A percentile compares a stretch with the other conserved stretches of the same genome.
Evolutionary conservation across 2,113 vertebrate genomes (phyloP).

Genomic region (Polypterus bichir): DNA sequence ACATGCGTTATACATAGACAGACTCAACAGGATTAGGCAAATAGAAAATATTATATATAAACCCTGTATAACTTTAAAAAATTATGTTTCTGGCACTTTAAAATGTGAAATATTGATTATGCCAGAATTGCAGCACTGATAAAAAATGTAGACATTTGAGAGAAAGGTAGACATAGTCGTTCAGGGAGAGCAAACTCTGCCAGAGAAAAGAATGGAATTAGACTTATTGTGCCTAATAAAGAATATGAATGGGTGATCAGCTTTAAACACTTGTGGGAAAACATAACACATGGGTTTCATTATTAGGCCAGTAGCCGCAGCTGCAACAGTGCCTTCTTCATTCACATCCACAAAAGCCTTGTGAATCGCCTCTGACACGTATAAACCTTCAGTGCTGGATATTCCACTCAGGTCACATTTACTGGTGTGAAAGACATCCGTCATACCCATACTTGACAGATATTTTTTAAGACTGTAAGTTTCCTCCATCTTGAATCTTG

Average conservation of each 20-base stretch:
- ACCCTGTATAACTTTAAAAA: too few relatives aligned
- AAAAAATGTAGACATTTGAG: too few relatives aligned
- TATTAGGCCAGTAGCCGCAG: slow-evolving; percentile 34
- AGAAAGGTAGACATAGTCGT: too few relatives aligned
- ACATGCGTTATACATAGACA: too few relatives aligned
- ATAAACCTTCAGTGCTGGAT: slow-evolving; percentile 23
- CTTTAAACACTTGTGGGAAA: slow-evolving; percentile 41
- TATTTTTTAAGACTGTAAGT: too few relatives aligned
- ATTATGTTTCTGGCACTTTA: too few relatives aligned
- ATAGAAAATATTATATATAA: too few relatives aligned
- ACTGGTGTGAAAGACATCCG: slow-evolving; percentile 40
- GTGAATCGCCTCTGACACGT: slow-evolving; percentile 52
- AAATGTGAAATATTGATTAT: too few relatives aligned
- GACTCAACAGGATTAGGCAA: too few relatives aligned
- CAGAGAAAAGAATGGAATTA: slow-evolving; percentile 57
- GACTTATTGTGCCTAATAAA: slow-evolving; percentile 65
- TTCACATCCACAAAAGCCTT: slow-evolving; percentile 46
- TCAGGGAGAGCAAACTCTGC: slow-evolving; percentile 60
- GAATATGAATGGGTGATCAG: slow-evolving; percentile 80
- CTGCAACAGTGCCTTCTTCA: slow-evolving; percentile 55
- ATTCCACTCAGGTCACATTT: slow-evolving; percentile 50
- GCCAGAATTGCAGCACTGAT: too few relatives aligned
- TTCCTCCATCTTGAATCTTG: too few relatives aligned
- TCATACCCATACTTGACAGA: slow-evolving; percentile 37
- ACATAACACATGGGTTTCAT: slow-evolving; percentile 32